Evolutionary conservation across 2,888 invertebrate genomes (phyloP).

Genomic region (Sclerodermus sp.): DNA sequence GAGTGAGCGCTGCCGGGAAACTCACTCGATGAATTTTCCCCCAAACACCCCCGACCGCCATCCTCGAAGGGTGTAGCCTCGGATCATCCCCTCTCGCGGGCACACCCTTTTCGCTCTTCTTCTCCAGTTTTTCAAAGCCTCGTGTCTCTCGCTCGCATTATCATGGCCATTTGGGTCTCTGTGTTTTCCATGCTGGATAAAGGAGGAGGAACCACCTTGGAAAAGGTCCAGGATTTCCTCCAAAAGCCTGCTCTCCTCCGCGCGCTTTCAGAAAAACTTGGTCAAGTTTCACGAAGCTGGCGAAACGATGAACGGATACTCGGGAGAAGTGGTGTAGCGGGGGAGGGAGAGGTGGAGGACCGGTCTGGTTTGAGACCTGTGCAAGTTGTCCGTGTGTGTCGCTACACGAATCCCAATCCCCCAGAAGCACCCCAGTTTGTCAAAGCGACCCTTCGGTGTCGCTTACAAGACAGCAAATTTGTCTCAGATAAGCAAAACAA

Average conservation of each 20-base stretch:
- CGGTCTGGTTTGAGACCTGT: not conserved
- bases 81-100: not conserved
- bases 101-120: not conserved
- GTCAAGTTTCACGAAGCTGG: no score
- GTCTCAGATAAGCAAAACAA: constrained; percentile 55
- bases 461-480: constrained; percentile 56
- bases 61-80: constrained; percentile 3
- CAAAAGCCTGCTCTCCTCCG: no score
- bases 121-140: not conserved
- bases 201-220: no score
- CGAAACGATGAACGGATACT: no score
- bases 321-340: not conserved
- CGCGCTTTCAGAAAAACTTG: no score
- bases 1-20: not conserved
- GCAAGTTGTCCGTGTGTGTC: constrained; percentile 25
- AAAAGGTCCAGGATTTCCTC: no score
- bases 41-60: not conserved
- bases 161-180: no score
- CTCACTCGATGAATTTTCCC: not conserved
- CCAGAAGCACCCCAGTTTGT: constrained; percentile 46
- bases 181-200: no score
- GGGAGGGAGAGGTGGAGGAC: not conserved
- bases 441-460: constrained; percentile 52
- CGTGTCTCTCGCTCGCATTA: no score
- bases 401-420: constrained; percentile 28